A percentile compares a stretch with the other conserved stretches of the same genome.
phyloP scores from a whole-genome alignment of 2,888 invertebrate genomes.

The Tuta absoluta region DNA sequence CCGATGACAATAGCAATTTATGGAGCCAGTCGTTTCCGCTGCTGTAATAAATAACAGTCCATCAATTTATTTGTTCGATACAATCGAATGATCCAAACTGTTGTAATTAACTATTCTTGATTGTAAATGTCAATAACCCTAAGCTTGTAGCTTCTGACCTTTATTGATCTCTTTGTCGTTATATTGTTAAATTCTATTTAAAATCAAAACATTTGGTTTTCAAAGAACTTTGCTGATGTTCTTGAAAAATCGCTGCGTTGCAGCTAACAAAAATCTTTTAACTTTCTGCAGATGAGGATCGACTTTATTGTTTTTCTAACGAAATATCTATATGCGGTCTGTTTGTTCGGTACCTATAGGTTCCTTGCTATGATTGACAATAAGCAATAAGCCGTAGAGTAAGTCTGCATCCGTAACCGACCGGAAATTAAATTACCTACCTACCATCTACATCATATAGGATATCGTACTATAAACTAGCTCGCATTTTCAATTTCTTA shows the following conservation, averaged over 20 bases:
- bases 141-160: not conserved
- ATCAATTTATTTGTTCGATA: not conserved
- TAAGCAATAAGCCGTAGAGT: not conserved
- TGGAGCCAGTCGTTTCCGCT: not conserved
- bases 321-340: too few relatives aligned
- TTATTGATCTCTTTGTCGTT: not conserved
- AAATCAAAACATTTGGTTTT: too few relatives aligned
- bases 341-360: too few relatives aligned
- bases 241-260: too few relatives aligned
- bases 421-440: not conserved
- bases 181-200: not conserved
- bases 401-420: not conserved
- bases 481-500: too few relatives aligned
- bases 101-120: conserved; percentile 1
- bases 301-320: too few relatives aligned
- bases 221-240: too few relatives aligned
- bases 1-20: conserved; percentile 12
- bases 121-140: conserved; percentile 11
- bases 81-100: conserved; percentile 1
- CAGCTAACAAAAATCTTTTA: too few relatives aligned
- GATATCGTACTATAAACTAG: too few relatives aligned
- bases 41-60: not conserved
- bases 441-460: too few relatives aligned
- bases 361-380: not conserved
- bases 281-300: too few relatives aligned